Percentiles rank a stretch among this genome's conserved stretches.
These are phyloP conservation scores for Aproaerema taeniolella DNA, from an alignment of 2,888 invertebrate species.

Conservation along the genomic window DNA sequence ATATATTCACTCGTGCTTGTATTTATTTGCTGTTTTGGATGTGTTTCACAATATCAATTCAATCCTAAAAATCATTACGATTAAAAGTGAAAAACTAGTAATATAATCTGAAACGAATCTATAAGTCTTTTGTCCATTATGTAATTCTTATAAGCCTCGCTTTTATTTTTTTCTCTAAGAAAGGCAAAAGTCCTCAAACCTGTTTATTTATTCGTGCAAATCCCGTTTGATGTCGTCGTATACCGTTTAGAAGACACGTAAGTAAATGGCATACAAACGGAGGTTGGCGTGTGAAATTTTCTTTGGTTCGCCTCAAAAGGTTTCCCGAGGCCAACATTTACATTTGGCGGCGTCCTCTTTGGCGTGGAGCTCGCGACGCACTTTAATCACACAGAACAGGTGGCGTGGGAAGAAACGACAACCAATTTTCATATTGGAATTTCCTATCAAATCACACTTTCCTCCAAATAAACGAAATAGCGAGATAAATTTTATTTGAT, in stretches of 20 bases:
- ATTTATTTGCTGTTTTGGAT: too few species aligned
- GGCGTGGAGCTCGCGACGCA: conserved; percentile 48
- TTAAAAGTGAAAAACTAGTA: too few species aligned
- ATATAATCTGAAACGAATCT: too few species aligned
- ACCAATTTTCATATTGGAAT: conserved; percentile 68
- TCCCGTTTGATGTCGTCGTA: conserved; percentile 31
- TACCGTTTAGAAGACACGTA: conserved; percentile 31
- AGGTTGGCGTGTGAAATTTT: conserved; percentile 48
- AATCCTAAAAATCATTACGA: too few species aligned
- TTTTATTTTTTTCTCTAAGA: conserved; percentile 3
- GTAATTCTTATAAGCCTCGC: conserved; percentile 7
- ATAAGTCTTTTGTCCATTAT: too few species aligned
- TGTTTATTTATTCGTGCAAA: conserved; percentile 23
- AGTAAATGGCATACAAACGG: conserved; percentile 41
- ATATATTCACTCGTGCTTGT: conserved; percentile 53
- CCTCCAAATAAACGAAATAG: conserved; percentile 12
- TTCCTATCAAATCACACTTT: conserved; percentile 50
- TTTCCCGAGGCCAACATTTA: conserved; percentile 63
- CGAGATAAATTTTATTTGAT: conserved; percentile 8
- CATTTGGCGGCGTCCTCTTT: conserved; percentile 50
- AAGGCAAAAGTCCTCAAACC: conserved; percentile 15
- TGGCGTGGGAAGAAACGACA: conserved; percentile 47
- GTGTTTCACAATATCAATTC: too few species aligned
- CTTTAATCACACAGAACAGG: conserved; percentile 72
- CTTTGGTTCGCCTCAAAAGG: conserved; percentile 52